A percentile compares a stretch with the other conserved stretches of the same genome.
These are phyloP conservation scores for Myripristis jacobus DNA, from an alignment of 2,797 vertebrate species.

Conservation along the genomic window DNA sequence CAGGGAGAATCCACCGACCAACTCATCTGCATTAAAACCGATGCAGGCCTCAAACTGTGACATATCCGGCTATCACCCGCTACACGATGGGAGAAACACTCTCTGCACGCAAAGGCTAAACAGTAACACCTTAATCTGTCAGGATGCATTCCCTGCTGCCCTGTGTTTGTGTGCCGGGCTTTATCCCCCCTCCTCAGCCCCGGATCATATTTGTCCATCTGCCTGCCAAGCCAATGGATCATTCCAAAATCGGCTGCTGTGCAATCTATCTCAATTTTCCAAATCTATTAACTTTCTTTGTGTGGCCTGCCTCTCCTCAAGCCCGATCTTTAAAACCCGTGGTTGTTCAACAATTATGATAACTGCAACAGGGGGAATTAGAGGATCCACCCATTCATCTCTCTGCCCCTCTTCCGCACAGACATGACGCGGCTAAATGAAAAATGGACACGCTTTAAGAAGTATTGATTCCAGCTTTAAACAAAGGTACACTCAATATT, in stretches of 20 bases:
- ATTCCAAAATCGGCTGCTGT: slow-evolving; percentile 73
- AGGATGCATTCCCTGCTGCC: slow-evolving; percentile 59
- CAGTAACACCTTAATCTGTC: slow-evolving; percentile 66
- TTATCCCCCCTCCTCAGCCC: slow-evolving; percentile 49
- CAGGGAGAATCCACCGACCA: slow-evolving; percentile 40
- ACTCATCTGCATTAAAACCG: slow-evolving; percentile 50
- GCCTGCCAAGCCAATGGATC: slow-evolving; percentile 75
- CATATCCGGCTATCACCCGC: slow-evolving; percentile 51
- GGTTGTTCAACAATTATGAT: slow-evolving; percentile 87
- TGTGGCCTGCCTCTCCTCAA: slow-evolving; percentile 75
- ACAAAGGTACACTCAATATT: slow-evolving; percentile 92
- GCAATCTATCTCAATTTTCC: slow-evolving; percentile 86
- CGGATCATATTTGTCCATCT: slow-evolving; percentile 82
- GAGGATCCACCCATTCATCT: slow-evolving; percentile 87
- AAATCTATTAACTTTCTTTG: slow-evolving; percentile 87
- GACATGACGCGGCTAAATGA: slow-evolving; percentile 88
- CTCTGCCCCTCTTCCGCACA: slow-evolving; percentile 80
- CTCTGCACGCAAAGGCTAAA: slow-evolving; percentile 47
- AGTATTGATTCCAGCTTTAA: slow-evolving; percentile 90
- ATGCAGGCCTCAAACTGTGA: slow-evolving; percentile 64
- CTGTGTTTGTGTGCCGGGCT: slow-evolving; percentile 37
- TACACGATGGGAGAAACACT: slow-evolving; percentile 40
- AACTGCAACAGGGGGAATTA: slow-evolving; percentile 85
- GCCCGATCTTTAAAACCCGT: slow-evolving; percentile 82
- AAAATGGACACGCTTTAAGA: slow-evolving; percentile 90